Percentiles rank a stretch among this genome's conserved stretches.
These are phyloP conservation scores for Aix galericulata DNA, from an alignment of 2,113 vertebrate species.

Conservation along the genomic window DNA sequence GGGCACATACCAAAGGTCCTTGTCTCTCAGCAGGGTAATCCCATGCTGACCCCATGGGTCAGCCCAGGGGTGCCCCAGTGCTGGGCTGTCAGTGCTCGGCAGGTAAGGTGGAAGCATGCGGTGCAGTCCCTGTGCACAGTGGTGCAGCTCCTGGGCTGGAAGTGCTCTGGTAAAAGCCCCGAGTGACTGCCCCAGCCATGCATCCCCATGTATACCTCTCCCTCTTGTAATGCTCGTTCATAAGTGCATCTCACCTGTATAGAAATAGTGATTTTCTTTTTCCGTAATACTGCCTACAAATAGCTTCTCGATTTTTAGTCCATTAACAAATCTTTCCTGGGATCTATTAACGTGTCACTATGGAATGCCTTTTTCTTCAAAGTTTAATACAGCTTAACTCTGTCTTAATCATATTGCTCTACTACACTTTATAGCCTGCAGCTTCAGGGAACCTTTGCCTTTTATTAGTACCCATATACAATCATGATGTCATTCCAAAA, in stretches of 20 bases:
- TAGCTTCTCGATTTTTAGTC: slow-evolving; percentile 29
- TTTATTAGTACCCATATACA: slow-evolving; percentile 65
- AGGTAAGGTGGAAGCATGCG: not conserved
- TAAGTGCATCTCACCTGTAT: not conserved
- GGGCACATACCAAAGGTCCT: too few relatives aligned
- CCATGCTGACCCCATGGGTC: too few relatives aligned
- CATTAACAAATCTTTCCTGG: slow-evolving; percentile 58
- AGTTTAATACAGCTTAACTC: slow-evolving; percentile 59
- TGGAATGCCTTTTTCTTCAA: slow-evolving; percentile 32
- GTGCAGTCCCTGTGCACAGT: not conserved
- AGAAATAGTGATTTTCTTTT: slow-evolving; percentile 1
- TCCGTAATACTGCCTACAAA: slow-evolving; percentile 8
- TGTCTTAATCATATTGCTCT: slow-evolving; percentile 51
- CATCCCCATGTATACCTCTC: accelerated
- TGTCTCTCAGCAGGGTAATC: not conserved
- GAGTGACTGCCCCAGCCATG: not conserved
- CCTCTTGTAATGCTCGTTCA: not conserved
- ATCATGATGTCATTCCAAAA: slow-evolving; percentile 51
- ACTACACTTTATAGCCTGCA: slow-evolving; percentile 40
- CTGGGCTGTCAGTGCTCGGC: not conserved
- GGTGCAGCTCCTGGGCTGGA: not conserved
- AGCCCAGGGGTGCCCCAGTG: not conserved
- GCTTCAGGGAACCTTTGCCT: slow-evolving; percentile 63
- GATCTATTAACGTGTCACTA: slow-evolving; percentile 59
- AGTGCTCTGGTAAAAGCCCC: accelerated